Percentiles rank a stretch among this genome's conserved stretches.
phyloP scores from a whole-genome alignment of 1,140 invertebrate species.

The Tetragonula clypearis region DNA sequence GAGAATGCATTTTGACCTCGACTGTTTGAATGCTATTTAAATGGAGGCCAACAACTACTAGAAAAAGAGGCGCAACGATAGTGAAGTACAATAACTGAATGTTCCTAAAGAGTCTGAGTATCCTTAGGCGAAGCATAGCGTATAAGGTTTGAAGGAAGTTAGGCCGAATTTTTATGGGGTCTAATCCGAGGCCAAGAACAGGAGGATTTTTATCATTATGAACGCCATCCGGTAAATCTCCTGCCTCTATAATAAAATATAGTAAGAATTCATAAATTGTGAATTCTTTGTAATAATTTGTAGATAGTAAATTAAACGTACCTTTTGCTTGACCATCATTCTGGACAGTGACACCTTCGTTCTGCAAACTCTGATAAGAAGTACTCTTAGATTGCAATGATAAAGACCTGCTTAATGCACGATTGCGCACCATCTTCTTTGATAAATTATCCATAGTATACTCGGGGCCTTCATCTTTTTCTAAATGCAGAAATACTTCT shows the following conservation, averaged over 20 bases:
- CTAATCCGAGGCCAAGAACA: slow-evolving; percentile 81
- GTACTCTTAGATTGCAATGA: slow-evolving; percentile 88
- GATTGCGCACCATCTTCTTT: slow-evolving; percentile 87
- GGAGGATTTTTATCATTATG: slow-evolving; percentile 77
- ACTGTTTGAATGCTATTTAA: slow-evolving; percentile 85
- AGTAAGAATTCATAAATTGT: neutral
- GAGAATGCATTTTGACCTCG: slow-evolving; percentile 84
- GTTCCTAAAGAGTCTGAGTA: slow-evolving; percentile 80
- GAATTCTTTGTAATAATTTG: neutral
- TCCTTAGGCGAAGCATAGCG: slow-evolving; percentile 80
- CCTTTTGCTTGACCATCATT: slow-evolving; percentile 78
- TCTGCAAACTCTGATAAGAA: slow-evolving; percentile 88
- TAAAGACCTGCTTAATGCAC: slow-evolving; percentile 86
- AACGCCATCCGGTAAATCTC: slow-evolving; percentile 75
- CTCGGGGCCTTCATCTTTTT: slow-evolving; percentile 86
- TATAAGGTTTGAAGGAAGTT: slow-evolving; percentile 81
- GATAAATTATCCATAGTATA: slow-evolving; percentile 86
- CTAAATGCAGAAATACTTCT: slow-evolving; percentile 91
- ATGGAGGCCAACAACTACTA: slow-evolving; percentile 86
- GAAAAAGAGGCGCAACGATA: slow-evolving; percentile 83
- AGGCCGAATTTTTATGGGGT: slow-evolving; percentile 82
- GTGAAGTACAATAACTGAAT: slow-evolving; percentile 82
- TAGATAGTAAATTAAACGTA: slow-evolving; percentile 20
- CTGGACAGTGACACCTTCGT: slow-evolving; percentile 82
- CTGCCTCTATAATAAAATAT: slow-evolving; percentile 57